Evolutionary conservation across 2,797 vertebrate genomes (phyloP).

Genomic region (Potorous gilbertii): DNA sequence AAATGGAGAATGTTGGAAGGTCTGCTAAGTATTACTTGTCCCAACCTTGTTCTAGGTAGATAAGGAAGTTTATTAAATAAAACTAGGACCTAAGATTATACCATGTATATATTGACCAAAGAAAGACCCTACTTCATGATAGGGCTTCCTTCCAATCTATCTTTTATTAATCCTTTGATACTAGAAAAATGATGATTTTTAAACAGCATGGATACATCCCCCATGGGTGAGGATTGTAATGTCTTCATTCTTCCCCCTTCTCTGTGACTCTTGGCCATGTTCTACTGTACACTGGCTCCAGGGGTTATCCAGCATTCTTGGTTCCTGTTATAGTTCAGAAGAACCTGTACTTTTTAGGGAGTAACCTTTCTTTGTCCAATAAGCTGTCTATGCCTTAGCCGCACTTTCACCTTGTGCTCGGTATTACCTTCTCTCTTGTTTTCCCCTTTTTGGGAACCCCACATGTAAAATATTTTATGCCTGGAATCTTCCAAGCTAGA

Average conservation of each 20-base stretch:
- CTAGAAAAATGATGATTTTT: neutral
- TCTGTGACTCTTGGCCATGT: neutral
- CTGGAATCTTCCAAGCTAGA: neutral
- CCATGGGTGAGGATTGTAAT: neutral
- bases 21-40: neutral
- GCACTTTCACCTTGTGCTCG: neutral
- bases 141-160: neutral
- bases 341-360: neutral
- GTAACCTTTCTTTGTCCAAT: neutral
- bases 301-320: neutral
- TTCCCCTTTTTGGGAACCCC: neutral
- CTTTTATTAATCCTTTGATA: neutral
- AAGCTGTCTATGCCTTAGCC: neutral
- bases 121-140: neutral
- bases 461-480: neutral
- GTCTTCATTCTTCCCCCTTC: neutral
- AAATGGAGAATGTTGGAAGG: neutral
- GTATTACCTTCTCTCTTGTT: neutral
- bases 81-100: neutral
- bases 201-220: neutral
- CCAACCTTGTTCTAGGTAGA: neutral
- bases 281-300: neutral
- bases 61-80: neutral
- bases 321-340: neutral
- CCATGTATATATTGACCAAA: neutral